phyloP scores from a whole-genome alignment of 1,140 invertebrate species.

The Scaptomyza graminum region DNA sequence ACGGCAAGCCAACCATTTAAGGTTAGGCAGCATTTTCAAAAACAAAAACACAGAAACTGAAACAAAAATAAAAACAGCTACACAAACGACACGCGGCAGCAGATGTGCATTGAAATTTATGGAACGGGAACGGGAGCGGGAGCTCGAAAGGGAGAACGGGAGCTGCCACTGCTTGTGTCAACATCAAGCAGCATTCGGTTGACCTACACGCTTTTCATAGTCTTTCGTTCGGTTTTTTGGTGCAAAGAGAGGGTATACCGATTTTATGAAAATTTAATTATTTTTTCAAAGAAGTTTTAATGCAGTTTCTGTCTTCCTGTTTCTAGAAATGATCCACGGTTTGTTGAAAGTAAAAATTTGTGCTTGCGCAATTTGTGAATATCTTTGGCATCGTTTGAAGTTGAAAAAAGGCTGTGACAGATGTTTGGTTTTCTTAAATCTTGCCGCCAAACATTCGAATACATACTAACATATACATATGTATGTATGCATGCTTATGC shows the following conservation, averaged over 20 bases:
- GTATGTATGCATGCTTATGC: too few relatives aligned
- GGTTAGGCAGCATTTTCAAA: conserved; percentile 37
- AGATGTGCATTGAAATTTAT: conserved; percentile 16
- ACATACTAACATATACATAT: neutral
- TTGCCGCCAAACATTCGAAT: conserved; percentile 26
- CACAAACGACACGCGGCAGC: neutral
- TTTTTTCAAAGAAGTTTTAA: too few relatives aligned
- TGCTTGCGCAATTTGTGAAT: neutral
- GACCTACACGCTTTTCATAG: conserved; percentile 29
- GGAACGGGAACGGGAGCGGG: neutral
- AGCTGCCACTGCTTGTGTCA: conserved; percentile 5
- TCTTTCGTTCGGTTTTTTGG: neutral
- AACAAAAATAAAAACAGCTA: neutral
- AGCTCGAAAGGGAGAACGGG: neutral
- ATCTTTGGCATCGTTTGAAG: conserved; percentile 44
- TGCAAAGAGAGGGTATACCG: neutral
- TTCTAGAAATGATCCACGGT: too few relatives aligned
- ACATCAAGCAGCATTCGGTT: conserved; percentile 31
- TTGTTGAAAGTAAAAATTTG: too few relatives aligned
- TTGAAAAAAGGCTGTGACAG: conserved; percentile 12
- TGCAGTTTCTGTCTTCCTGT: conserved; percentile 12
- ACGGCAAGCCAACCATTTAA: conserved; percentile 37
- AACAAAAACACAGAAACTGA: neutral
- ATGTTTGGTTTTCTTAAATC: conserved; percentile 35
- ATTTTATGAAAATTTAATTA: too few relatives aligned